These are phyloP conservation scores for Onychorhynchus coronatus DNA, from an alignment of 2,113 vertebrate species.

Conservation along the genomic window DNA sequence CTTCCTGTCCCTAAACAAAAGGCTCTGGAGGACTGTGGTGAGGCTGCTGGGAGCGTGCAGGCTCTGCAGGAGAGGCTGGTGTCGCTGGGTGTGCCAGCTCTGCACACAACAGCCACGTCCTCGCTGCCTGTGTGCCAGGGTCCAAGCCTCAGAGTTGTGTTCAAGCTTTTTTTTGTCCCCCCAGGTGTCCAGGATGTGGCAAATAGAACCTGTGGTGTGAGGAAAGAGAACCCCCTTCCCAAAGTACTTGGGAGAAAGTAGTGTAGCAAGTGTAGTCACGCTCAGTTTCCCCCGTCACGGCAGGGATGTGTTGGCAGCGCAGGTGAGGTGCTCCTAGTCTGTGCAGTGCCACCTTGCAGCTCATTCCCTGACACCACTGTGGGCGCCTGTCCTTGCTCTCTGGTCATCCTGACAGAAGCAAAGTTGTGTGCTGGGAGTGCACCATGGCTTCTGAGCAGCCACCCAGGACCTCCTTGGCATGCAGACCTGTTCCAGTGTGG, in stretches of 20 bases:
- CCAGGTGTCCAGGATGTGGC: background rate
- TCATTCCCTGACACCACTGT: accelerated
- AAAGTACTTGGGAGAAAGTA: background rate
- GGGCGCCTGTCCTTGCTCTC: background rate
- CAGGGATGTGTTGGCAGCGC: background rate
- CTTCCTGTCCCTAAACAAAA: constrained; percentile 7
- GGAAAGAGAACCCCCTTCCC: background rate
- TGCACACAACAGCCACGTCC: background rate
- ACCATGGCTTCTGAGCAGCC: background rate
- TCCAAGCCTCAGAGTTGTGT: background rate
- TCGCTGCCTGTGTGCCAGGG: accelerated
- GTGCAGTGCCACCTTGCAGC: background rate
- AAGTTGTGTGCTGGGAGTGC: accelerated
- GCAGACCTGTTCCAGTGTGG: accelerated
- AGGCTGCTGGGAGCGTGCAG: background rate
- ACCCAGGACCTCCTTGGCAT: background rate
- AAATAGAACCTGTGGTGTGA: background rate
- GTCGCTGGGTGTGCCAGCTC: background rate
- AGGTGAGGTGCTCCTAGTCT: background rate
- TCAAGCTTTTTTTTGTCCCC: background rate
- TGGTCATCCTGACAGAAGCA: background rate
- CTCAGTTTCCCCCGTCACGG: background rate
- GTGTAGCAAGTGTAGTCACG: background rate
- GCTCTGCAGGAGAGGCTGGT: accelerated
- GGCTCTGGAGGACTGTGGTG: background rate